Base-by-base conservation (phyloP, 2,797 vertebrate genomes). In the Pipistrellus pygmaeus region DNA sequence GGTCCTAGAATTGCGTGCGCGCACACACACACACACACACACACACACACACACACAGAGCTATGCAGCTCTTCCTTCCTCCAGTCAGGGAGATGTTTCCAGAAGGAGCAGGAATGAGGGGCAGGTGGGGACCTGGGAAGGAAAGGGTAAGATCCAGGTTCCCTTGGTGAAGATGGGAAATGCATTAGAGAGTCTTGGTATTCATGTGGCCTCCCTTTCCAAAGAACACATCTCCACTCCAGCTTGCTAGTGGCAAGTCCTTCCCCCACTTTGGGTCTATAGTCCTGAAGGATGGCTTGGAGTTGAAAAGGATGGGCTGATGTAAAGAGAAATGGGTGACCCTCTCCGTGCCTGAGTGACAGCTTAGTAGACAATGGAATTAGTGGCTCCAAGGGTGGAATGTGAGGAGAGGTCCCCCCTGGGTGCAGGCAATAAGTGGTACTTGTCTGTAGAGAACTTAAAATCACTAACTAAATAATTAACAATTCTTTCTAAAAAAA, bases 31-130 rank as follows among this genome's bases (percentile, higher is more conserved):
- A 57, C 3, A 11, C 8, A 44, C 3, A 11, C 8, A 57, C 27
- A 73, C 18, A 78, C 53, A 90, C 55, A 81, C 53, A 30, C 25
- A 84, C 23, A 60, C 1, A 88, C 38, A 78, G 20, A 55, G 89
- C 12, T 13, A 2, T 84, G n/a, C 27, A n/a, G 32, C 44, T 48
- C 62, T 97, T 95, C 85, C 90, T 95, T 93, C 88, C 87, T 94
- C 82, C 51, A 27, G 30, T 90, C 0, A 7, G 11, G 35, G 64
- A 85, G 69, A 77, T 27, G 46, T 77, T 94, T 88, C 77, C 88
- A 93, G 76, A 94, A 57, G 78, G 64, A 85, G 57, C 9, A 17
- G 14, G 80, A 85, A 44, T 32, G 5, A 62, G 46, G 38, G 77
- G n/a, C 25, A 92, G 4, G 35, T 87, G 4, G 41, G 62, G 11